Conservation (phyloP, 2,113 vertebrate species). For the Cichladusa arquata region DNA sequence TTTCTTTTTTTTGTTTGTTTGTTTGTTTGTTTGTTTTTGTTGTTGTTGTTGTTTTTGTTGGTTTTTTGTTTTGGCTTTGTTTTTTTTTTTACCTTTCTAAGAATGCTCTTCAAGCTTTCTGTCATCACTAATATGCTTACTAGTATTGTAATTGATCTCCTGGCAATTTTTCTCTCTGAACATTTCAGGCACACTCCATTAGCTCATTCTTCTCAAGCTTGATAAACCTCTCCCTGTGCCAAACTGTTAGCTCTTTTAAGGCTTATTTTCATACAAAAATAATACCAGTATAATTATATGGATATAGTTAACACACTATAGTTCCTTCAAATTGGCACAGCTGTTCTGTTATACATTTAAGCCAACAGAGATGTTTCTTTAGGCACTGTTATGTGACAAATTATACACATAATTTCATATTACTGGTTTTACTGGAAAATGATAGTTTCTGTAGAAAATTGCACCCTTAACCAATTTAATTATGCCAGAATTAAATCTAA, state of each 20-base stretch:
- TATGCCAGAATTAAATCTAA: not conserved
- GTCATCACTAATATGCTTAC: not conserved
- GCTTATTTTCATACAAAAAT: not conserved
- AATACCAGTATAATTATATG: not conserved
- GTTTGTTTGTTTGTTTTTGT: not conserved
- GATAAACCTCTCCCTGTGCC: not conserved
- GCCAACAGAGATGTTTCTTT: not conserved
- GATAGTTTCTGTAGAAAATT: not conserved
- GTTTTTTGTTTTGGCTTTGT: no score
- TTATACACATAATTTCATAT: not conserved
- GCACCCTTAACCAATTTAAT: not conserved
- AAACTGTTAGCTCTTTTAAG: not conserved
- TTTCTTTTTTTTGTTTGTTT: not conserved
- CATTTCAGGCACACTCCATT: not conserved
- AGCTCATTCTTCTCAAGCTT: not conserved
- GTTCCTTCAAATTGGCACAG: not conserved
- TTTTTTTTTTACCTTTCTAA: not conserved
- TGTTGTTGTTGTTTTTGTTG: no score
- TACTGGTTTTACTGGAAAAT: conserved; percentile 6
- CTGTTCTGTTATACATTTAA: not conserved
- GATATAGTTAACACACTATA: not conserved
- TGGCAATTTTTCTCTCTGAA: not conserved
- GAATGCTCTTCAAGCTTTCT: not conserved
- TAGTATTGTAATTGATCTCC: not conserved
- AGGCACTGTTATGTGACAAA: not conserved